phyloP scores from a whole-genome alignment of 2,797 vertebrate species.

The Sciaenops ocellatus region DNA sequence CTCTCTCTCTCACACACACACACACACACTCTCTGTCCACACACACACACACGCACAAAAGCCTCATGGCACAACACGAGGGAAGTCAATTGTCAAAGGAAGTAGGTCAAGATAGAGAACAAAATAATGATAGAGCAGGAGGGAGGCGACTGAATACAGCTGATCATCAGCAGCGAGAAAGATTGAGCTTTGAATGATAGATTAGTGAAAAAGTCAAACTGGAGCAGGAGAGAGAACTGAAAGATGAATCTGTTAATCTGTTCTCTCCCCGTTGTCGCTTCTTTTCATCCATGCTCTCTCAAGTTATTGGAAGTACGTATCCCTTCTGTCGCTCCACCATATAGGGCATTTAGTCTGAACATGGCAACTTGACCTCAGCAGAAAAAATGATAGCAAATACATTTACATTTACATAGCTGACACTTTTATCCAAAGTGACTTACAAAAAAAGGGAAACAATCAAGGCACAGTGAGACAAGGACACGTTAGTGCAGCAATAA shows the following conservation, averaged over 20 bases:
- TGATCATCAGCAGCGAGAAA: constrained; percentile 25
- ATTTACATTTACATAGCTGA: too few relatives aligned
- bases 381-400: too few relatives aligned
- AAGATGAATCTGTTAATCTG: constrained; percentile 27
- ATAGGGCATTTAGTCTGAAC: too few relatives aligned
- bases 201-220: constrained; percentile 31
- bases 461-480: too few relatives aligned
- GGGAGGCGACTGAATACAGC: constrained; percentile 16
- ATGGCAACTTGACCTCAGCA: too few relatives aligned
- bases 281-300: too few relatives aligned
- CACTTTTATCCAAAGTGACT: too few relatives aligned
- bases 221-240: constrained; percentile 11
- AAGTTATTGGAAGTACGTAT: too few relatives aligned
- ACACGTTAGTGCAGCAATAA: too few relatives aligned
- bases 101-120: constrained; percentile 58
- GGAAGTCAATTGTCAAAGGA: constrained; percentile 54
- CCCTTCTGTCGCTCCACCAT: too few relatives aligned
- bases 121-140: constrained; percentile 33
- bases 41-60: background rate
- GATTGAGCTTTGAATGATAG: constrained; percentile 26
- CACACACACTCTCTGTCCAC: background rate
- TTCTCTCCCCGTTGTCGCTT: constrained; percentile 11
- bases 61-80: constrained; percentile 28
- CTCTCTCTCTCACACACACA: background rate
- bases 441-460: too few relatives aligned